These are phyloP conservation scores for Macroramphosus scolopax DNA, from an alignment of 2,797 vertebrate genomes.

Conservation along the genomic window DNA sequence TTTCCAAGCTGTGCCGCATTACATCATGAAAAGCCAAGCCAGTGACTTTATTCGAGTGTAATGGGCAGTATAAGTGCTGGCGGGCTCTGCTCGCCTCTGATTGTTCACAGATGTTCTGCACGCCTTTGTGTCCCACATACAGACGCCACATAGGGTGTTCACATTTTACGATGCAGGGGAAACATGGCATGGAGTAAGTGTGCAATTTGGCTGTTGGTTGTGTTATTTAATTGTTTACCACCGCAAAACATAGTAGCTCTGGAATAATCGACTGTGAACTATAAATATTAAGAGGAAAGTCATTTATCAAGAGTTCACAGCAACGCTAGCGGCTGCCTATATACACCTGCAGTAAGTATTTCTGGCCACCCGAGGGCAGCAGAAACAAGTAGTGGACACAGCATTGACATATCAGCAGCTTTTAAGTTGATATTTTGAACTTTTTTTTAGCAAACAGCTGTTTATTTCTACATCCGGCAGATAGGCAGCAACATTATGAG, in stretches of 20 bases:
- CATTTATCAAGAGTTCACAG: too few relatives aligned
- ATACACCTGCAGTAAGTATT: too few relatives aligned
- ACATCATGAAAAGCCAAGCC: slow-evolving; percentile 65
- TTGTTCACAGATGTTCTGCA: slow-evolving; percentile 76
- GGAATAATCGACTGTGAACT: not conserved
- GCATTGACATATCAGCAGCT: too few relatives aligned
- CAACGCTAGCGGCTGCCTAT: too few relatives aligned
- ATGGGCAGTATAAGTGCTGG: slow-evolving; percentile 72
- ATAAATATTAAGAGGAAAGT: too few relatives aligned
- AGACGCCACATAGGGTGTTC: slow-evolving; percentile 51
- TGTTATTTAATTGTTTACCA: slow-evolving; percentile 37
- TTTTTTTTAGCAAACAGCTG: too few relatives aligned
- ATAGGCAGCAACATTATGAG: too few relatives aligned
- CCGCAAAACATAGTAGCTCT: not conserved
- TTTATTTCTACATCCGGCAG: too few relatives aligned
- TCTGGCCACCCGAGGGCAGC: too few relatives aligned
- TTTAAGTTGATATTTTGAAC: too few relatives aligned
- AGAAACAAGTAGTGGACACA: too few relatives aligned
- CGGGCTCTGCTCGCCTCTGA: slow-evolving; percentile 67
- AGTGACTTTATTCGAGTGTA: slow-evolving; percentile 73
- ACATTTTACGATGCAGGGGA: slow-evolving; percentile 40
- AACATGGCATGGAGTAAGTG: slow-evolving; percentile 50
- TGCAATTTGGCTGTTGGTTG: slow-evolving; percentile 49
- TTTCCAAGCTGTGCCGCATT: slow-evolving; percentile 56
- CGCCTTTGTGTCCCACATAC: slow-evolving; percentile 69